A percentile compares a stretch with the other conserved stretches of the same genome.
These are phyloP conservation scores for Sphaerophoria rueppellii DNA, from an alignment of 2,888 invertebrate genomes.

Conservation along the genomic window DNA sequence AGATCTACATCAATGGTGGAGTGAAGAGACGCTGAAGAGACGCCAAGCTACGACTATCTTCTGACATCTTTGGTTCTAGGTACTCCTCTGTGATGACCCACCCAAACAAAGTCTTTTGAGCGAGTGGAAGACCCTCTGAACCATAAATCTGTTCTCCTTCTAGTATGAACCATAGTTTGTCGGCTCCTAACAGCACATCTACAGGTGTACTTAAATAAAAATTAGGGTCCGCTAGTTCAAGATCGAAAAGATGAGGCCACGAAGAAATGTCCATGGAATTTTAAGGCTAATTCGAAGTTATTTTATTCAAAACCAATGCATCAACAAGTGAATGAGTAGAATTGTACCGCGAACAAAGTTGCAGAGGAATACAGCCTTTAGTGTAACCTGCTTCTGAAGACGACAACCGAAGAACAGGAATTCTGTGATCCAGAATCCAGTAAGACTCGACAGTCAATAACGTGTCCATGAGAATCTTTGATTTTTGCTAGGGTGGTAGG, in stretches of 20 bases:
- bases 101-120: slow-evolving; percentile 22
- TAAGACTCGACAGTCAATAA: slow-evolving; percentile 30
- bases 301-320: slow-evolving; percentile 18
- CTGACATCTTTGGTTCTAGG: not conserved
- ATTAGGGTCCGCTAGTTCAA: slow-evolving; percentile 41
- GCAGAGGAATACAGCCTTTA: slow-evolving; percentile 23
- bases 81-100: slow-evolving; percentile 20
- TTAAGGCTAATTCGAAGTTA: slow-evolving; percentile 27
- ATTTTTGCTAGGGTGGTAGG: slow-evolving; percentile 22
- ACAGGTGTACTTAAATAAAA: slow-evolving; percentile 12
- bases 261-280: slow-evolving; percentile 22
- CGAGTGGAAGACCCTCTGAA: slow-evolving; percentile 18
- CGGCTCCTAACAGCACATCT: slow-evolving; percentile 18
- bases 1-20: slow-evolving; percentile 20
- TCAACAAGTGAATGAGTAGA: not conserved
- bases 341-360: slow-evolving; percentile 2
- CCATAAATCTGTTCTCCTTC: slow-evolving; percentile 9
- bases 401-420: slow-evolving; percentile 22
- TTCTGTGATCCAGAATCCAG: slow-evolving; percentile 31
- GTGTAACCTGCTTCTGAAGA: slow-evolving; percentile 26
- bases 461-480: slow-evolving; percentile 9
- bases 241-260: slow-evolving; percentile 24
- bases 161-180: slow-evolving; percentile 20
- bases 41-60: not conserved
- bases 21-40: slow-evolving; percentile 14